Conservation (phyloP, 30 jellyfish, hydroid and myxozoan genomes). For the Aurelia aurita region DNA sequence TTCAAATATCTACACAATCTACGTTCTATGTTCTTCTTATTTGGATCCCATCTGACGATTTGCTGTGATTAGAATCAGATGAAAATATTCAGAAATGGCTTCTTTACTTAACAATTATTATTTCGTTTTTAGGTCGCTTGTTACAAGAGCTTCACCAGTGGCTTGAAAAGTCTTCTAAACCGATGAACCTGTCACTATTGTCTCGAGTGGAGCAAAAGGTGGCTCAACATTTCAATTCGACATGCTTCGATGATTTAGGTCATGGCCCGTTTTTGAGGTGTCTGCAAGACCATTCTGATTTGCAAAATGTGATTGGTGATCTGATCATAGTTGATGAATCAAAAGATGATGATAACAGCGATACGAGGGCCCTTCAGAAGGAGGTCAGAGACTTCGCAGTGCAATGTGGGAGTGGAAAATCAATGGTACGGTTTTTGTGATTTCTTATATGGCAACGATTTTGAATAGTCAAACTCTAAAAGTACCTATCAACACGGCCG, state of each 20-base stretch:
- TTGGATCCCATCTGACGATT: too few species aligned
- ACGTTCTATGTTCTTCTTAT: too few species aligned
- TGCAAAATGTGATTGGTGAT: conserved; percentile 23
- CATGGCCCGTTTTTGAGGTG: conserved; percentile 73
- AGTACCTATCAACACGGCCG: too few species aligned
- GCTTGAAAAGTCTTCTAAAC: conserved; percentile 43
- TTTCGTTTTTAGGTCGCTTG: conserved; percentile 14
- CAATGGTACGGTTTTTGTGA: neutral
- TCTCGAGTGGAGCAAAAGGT: conserved; percentile 39
- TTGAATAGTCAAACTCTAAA: neutral
- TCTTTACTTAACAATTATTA: too few species aligned
- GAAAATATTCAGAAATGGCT: too few species aligned
- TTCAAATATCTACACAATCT: too few species aligned
- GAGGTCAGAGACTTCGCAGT: neutral
- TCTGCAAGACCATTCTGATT: conserved; percentile 3
- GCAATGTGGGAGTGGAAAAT: conserved; percentile 13
- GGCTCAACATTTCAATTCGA: conserved; percentile 15
- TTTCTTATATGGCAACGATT: neutral
- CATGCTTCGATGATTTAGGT: conserved; percentile 65
- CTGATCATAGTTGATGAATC: neutral
- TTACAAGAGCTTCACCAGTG: conserved; percentile 15
- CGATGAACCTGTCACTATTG: conserved; percentile 29
- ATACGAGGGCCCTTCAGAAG: neutral
- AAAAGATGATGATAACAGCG: neutral
- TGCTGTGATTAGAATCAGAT: too few species aligned